These are phyloP conservation scores for Steinernema feltiae DNA, from an alignment of 1,140 invertebrate genomes.

Conservation along the genomic window DNA sequence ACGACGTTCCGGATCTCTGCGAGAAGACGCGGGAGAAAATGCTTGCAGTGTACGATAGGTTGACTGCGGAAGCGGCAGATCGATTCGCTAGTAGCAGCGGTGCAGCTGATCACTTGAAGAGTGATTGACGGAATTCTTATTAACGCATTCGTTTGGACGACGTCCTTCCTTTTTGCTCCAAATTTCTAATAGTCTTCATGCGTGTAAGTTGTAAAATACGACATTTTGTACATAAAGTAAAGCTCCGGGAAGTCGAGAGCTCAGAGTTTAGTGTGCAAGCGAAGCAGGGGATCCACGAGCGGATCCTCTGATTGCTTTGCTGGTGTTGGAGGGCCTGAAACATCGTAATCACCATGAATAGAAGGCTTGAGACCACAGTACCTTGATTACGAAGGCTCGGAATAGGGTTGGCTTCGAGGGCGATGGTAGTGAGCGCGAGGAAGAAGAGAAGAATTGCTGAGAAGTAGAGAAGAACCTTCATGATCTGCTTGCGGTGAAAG, in stretches of 20 bases:
- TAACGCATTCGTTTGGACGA: background rate
- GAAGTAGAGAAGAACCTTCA: background rate
- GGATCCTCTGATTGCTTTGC: background rate
- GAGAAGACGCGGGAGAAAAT: slow-evolving; percentile 38
- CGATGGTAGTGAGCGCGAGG: background rate
- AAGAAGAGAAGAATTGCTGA: background rate
- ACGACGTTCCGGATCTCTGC: slow-evolving; percentile 43
- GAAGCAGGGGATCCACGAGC: background rate
- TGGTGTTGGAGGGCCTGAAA: background rate
- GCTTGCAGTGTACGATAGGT: slow-evolving; percentile 26
- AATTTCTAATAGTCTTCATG: slow-evolving; percentile 5
- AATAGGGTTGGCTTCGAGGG: background rate
- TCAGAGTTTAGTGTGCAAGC: background rate
- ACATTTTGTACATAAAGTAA: background rate
- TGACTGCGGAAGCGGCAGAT: background rate
- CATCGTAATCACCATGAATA: background rate
- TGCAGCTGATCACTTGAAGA: background rate
- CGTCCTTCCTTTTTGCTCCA: background rate
- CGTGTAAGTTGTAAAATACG: slow-evolving; percentile 10
- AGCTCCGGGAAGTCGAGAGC: background rate
- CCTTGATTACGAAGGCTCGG: background rate
- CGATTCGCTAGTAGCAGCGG: background rate
- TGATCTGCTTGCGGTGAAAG: background rate
- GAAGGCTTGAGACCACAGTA: background rate
- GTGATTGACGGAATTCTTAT: background rate